Conservation (phyloP, 2,797 vertebrate genomes). For the Peromyscus aztecus region DNA sequence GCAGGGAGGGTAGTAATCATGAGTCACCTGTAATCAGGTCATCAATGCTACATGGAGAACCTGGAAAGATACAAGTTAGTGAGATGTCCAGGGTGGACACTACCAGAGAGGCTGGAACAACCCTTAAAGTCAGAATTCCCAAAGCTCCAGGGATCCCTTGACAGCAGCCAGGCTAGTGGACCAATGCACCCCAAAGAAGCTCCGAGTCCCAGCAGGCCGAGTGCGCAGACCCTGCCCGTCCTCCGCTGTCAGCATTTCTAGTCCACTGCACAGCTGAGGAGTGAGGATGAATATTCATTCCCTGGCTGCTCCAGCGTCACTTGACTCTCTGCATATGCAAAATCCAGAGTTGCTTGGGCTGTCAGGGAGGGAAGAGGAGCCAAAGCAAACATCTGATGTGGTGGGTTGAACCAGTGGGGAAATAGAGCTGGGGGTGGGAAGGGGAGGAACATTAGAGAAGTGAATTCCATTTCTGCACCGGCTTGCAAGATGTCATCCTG, state of each 20-base stretch:
- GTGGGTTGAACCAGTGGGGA: slow-evolving; percentile 50
- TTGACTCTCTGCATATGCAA: slow-evolving; percentile 76
- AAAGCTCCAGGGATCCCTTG: not conserved
- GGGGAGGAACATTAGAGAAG: not conserved
- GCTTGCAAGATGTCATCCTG: slow-evolving; percentile 53
- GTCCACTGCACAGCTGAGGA: slow-evolving; percentile 70
- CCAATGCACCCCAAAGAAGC: slow-evolving; percentile 17
- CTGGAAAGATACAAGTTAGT: not conserved
- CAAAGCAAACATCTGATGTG: slow-evolving; percentile 65
- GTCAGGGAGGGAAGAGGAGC: slow-evolving; percentile 41
- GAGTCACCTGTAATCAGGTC: not conserved
- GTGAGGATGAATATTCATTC: slow-evolving; percentile 78
- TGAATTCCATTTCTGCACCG: not conserved
- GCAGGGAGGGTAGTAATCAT: not conserved
- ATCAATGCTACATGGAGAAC: not conserved
- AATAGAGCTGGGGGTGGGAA: slow-evolving; percentile 14
- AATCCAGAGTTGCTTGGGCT: slow-evolving; percentile 46
- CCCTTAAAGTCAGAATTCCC: not conserved
- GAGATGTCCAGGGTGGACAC: not conserved
- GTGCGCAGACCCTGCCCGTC: not conserved
- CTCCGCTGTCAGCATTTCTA: slow-evolving; percentile 62
- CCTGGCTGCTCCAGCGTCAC: slow-evolving; percentile 37
- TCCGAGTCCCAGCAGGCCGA: slow-evolving; percentile 5
- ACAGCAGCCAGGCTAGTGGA: not conserved
- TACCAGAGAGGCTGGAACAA: not conserved